Conservation (phyloP, 2,888 invertebrate species). For the Diarsia mendica region DNA sequence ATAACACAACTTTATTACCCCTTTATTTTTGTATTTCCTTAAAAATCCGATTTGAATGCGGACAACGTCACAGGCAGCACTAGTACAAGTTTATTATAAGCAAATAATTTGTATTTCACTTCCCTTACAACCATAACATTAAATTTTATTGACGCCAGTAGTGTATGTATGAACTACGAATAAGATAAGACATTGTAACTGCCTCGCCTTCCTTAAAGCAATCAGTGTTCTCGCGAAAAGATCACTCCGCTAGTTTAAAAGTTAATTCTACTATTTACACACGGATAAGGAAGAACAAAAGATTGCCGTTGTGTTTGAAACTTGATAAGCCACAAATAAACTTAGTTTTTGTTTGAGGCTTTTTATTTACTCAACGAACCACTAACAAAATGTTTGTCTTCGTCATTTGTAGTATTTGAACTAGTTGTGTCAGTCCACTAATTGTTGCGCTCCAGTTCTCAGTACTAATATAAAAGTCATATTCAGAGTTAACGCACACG, state of each 20-base stretch:
- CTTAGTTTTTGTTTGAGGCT: conserved; percentile 36
- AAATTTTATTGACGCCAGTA: conserved; percentile 56
- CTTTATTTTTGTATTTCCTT: conserved; percentile 55
- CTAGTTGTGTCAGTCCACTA: conserved; percentile 23
- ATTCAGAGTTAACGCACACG: conserved; percentile 23
- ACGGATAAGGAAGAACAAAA: conserved; percentile 52
- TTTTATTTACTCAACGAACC: conserved; percentile 29
- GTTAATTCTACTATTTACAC: conserved; percentile 61
- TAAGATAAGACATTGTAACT: conserved; percentile 57
- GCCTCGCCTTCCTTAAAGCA: conserved; percentile 64
- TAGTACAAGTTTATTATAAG: conserved; percentile 60
- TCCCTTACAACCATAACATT: conserved; percentile 43
- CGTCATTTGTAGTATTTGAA: conserved; percentile 20
- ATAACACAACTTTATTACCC: conserved; percentile 47
- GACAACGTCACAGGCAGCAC: conserved; percentile 42
- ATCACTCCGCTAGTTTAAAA: conserved; percentile 64
- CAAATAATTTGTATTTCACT: conserved; percentile 61
- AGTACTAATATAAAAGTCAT: conserved; percentile 21
- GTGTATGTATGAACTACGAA: conserved; percentile 51
- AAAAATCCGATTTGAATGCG: conserved; percentile 63
- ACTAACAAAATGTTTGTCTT: conserved; percentile 37
- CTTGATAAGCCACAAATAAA: conserved; percentile 48
- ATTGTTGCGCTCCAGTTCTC: conserved; percentile 19
- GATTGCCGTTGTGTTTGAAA: conserved; percentile 42
- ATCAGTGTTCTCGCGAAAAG: conserved; percentile 66